Evolutionary conservation across 64 coral and sea anemone species (phyloP), one percentile per base, ranked within the genome.

Genomic region (Stichodactyla helianthus): DNA sequence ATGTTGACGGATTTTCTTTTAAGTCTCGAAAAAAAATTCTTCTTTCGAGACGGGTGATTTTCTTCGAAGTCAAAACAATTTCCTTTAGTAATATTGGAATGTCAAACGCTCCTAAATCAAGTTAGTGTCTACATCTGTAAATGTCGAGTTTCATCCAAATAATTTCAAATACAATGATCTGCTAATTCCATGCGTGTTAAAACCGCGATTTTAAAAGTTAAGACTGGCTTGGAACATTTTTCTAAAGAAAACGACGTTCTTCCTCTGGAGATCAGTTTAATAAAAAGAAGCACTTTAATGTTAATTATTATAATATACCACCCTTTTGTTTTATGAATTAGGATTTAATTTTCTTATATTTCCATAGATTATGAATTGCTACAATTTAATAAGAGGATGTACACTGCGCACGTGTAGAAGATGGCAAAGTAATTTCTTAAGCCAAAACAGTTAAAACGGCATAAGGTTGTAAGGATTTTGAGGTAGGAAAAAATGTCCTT

Each of bases 231-330:
- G 6, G 62, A 65, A 6, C 18, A 12, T 74, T 74, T 23, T 31
- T 31, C 23, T 5, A 7, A 5, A 35, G 11, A 74, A 74, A 74
- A 74, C 68, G 25, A 0, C 68, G 68, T 74, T 23, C 10, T 35
- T 70, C 19, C 6, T 70, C 10, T 58, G 55, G 14, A 58, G 55
- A 58, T 12, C n/a, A n/a, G n/a, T 12, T 71, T 20, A 71, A 71
- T 71, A 71, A 51, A 50, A 79, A 51, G 19, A 79, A 51, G 28
- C 8, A 7, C 17, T 79, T 14, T 52, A 5, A 7, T 54, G 16
- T 20, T 53, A 81, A 81, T 81, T 81, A 81, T 81, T n/a, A 54
- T 81, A 81, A 81, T 81, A 54, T 81, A 81, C 52, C 50, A 51
- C 52, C 20, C 26, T 81, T 81, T 20, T 52, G 50, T 81, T 18